Base-by-base conservation (phyloP, 1,140 invertebrate species). In the Fopius arisanus region DNA sequence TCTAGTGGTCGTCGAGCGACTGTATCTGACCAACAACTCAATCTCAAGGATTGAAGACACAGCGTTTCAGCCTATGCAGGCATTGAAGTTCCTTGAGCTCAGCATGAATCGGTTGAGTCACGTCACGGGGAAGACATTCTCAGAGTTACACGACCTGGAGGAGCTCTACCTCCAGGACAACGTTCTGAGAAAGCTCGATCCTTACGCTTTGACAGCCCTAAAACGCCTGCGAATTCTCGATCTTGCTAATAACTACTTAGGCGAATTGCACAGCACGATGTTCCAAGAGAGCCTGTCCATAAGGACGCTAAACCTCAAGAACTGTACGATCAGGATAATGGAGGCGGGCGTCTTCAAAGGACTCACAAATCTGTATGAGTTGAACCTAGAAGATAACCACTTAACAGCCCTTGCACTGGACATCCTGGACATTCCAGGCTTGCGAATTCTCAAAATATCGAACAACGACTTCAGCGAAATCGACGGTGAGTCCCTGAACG, bases 21-120 rank as follows among this genome's bases (percentile, higher is more conserved):
- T 96, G 2, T 96, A 96, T 86, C 84, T 97, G 69, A 95, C 92
- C 67, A 94, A 96, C 79, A 97, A 97, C 86, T 91, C 90, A 12
- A 95, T 96, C 77, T 89, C 91, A 6, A 89, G 90, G 54, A 96
- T 97, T 77, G 94, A 96, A 82, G 92, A 94, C 80, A 91, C 90
- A 23, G 92, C 94, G 7, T 97, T 96, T 82, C 90, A 90, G 75
- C 91, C 92, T 3, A 91, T 96, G 88, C 91, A 92, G 76, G 91
- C 91, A 26, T 84, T 96, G 16, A 93, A 93, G 78, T 95, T 92
- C 79, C 88, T 96, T 66, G 94, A 96, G 78, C 81, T 96, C 48
- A 95, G 94, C 80, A 90, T 91, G 78, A 96, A 96, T 85, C 89
- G 90, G 54, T 80, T 96, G 33, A 88, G 82, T 65, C 89, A 91